phyloP scores from a whole-genome alignment of 2,888 invertebrate species.

The Cremastinae sp. region DNA sequence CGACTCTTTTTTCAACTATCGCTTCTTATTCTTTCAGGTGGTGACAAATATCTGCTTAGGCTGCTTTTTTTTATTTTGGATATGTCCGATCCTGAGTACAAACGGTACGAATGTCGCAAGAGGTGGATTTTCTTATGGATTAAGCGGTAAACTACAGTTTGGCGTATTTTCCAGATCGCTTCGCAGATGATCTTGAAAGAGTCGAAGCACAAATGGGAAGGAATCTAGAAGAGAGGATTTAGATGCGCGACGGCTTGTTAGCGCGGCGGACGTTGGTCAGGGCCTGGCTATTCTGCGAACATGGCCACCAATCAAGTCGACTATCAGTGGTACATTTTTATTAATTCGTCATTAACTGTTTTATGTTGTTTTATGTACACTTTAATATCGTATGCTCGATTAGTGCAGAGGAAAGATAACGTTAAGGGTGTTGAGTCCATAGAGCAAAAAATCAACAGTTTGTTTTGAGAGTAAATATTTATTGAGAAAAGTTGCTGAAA shows the following conservation, averaged over 20 bases:
- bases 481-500: too few relatives aligned
- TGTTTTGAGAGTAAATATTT: too few relatives aligned
- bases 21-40: slow-evolving; percentile 66
- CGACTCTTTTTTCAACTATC: slow-evolving; percentile 18
- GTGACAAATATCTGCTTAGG: slow-evolving; percentile 72
- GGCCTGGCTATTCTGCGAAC: slow-evolving; percentile 75
- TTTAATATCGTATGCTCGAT: not conserved
- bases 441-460: too few relatives aligned
- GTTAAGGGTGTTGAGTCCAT: too few relatives aligned
- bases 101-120: slow-evolving; percentile 68
- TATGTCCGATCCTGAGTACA: slow-evolving; percentile 71
- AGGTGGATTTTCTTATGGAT: not conserved
- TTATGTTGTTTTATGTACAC: not conserved
- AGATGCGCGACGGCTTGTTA: slow-evolving; percentile 75
- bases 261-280: slow-evolving; percentile 75
- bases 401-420: too few relatives aligned
- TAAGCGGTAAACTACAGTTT: slow-evolving; percentile 11
- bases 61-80: slow-evolving; percentile 68
- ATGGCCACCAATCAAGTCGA: slow-evolving; percentile 81
- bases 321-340: slow-evolving; percentile 80
- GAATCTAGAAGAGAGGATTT: slow-evolving; percentile 71
- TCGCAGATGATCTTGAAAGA: slow-evolving; percentile 78
- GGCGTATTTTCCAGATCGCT: slow-evolving; percentile 64
- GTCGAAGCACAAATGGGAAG: slow-evolving; percentile 69
- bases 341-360: not conserved